These are phyloP conservation scores for Drosophila azteca DNA, from an alignment of 1,140 invertebrate species.

Conservation along the genomic window DNA sequence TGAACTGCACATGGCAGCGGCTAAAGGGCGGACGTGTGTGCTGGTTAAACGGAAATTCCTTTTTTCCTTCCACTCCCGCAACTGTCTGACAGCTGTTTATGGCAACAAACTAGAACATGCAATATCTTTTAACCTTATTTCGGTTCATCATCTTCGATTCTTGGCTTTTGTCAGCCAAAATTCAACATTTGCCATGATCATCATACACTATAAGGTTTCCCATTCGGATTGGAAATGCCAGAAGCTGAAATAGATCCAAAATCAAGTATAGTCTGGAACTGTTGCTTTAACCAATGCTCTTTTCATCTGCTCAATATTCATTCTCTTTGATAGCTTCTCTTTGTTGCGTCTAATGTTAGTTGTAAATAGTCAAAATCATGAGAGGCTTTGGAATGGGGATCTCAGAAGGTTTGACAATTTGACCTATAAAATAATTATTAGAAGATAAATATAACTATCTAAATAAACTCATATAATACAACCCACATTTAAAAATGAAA, in stretches of 20 bases:
- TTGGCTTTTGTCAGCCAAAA: constrained; percentile 26
- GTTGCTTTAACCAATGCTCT: too few relatives aligned
- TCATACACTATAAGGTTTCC: neutral
- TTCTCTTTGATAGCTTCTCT: constrained; percentile 22
- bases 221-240: neutral
- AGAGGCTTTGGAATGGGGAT: too few relatives aligned
- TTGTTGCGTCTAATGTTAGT: constrained; percentile 15
- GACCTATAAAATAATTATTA: too few relatives aligned
- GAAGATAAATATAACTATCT: too few relatives aligned
- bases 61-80: constrained; percentile 27
- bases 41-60: constrained; percentile 33
- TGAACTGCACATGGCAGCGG: constrained; percentile 29
- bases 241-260: too few relatives aligned
- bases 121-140: constrained; percentile 34
- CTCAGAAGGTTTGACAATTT: too few relatives aligned
- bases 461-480: too few relatives aligned
- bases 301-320: constrained; percentile 15
- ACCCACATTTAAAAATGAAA: too few relatives aligned
- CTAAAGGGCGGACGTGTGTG: neutral
- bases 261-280: too few relatives aligned
- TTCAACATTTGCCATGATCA: constrained; percentile 1
- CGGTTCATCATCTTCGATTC: constrained; percentile 3
- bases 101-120: constrained; percentile 42
- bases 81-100: constrained; percentile 49
- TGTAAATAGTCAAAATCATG: constrained; percentile 19